A percentile compares a stretch with the other conserved stretches of the same genome.
These are phyloP conservation scores for Lysiphlebus fabarum DNA, from an alignment of 1,140 invertebrate genomes.

Conservation along the genomic window DNA sequence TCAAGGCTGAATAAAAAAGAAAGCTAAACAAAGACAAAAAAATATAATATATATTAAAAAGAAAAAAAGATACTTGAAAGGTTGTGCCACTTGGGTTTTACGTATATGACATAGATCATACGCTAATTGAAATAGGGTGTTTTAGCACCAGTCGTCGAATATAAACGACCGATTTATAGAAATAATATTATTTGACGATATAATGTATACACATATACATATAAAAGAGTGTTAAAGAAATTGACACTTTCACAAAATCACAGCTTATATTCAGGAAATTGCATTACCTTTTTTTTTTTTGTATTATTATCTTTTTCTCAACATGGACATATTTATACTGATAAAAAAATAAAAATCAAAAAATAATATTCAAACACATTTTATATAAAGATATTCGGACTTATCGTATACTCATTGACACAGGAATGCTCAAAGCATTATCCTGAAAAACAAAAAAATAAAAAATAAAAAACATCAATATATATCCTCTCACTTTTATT, in stretches of 20 bases:
- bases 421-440: too few species aligned
- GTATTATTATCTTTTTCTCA: neutral
- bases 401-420: too few species aligned
- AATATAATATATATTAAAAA: neutral
- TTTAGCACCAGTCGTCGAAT: conserved; percentile 48
- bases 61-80: conserved; percentile 40
- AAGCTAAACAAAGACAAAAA: neutral
- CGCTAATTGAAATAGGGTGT: conserved; percentile 57
- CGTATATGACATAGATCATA: conserved; percentile 55
- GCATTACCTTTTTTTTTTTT: conserved; percentile 18
- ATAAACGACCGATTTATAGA: conserved; percentile 58
- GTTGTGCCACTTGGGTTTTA: conserved; percentile 40
- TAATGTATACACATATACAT: neutral
- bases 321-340: neutral
- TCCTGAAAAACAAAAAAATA: too few species aligned
- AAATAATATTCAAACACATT: too few species aligned
- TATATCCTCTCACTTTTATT: conserved; percentile 4
- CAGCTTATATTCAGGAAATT: conserved; percentile 34
- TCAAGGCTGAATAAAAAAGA: neutral
- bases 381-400: too few species aligned
- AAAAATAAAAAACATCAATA: too few species aligned
- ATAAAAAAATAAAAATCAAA: neutral
- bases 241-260: too few species aligned
- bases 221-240: too few species aligned
- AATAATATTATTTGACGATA: conserved; percentile 54